These are phyloP conservation scores for Arge pagana DNA, from an alignment of 2,888 invertebrate species.

Conservation along the genomic window DNA sequence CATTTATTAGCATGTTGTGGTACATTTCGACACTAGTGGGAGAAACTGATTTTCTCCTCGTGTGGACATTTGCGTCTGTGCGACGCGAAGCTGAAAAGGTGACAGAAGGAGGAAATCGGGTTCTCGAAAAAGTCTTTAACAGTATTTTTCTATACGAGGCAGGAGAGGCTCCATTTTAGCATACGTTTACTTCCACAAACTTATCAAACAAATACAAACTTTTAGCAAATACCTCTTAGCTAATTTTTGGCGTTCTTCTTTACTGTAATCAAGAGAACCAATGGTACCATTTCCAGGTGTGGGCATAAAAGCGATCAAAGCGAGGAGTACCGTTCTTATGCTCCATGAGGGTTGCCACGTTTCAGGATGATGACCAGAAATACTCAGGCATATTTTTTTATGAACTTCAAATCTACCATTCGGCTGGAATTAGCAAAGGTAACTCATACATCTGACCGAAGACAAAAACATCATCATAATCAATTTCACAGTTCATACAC, in stretches of 20 bases:
- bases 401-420: slow-evolving; percentile 93
- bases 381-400: slow-evolving; percentile 93
- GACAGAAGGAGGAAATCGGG: too few species aligned
- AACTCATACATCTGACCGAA: too few species aligned
- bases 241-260: slow-evolving; percentile 79
- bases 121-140: too few species aligned
- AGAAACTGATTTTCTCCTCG: too few species aligned
- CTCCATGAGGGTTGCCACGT: slow-evolving; percentile 98
- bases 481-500: too few species aligned
- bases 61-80: too few species aligned
- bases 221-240: slow-evolving; percentile 85
- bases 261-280: slow-evolving; percentile 85
- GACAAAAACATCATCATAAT: neutral
- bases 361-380: slow-evolving; percentile 96
- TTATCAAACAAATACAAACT: too few species aligned
- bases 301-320: slow-evolving; percentile 94
- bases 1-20: slow-evolving; percentile 4
- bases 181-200: too few species aligned
- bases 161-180: too few species aligned
- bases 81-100: too few species aligned
- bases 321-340: slow-evolving; percentile 88
- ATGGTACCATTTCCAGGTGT: slow-evolving; percentile 88
- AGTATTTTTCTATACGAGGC: too few species aligned
- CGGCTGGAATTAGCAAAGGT: slow-evolving; percentile 67
- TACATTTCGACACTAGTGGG: too few species aligned